Evolutionary conservation across 2,113 vertebrate genomes (phyloP).

Genomic region (Sarotherodon lohbergeri): DNA sequence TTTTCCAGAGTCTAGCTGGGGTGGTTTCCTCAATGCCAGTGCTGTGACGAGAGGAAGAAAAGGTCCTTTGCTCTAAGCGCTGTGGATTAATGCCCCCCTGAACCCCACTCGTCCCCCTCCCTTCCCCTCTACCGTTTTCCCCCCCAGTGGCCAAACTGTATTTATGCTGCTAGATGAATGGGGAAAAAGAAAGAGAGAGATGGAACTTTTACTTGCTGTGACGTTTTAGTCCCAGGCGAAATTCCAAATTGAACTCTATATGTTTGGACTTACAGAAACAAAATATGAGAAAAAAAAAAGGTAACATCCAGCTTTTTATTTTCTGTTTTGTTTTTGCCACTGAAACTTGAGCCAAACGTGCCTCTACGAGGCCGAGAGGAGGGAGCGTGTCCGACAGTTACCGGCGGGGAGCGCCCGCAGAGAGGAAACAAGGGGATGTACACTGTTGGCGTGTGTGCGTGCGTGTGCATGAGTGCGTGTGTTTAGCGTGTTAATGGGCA

Average conservation of each 20-base stretch:
- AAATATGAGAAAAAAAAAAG: conserved; percentile 47
- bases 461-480: conserved; percentile 48
- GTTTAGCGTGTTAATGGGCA: conserved; percentile 72
- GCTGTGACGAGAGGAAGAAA: conserved; percentile 65
- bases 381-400: conserved; percentile 84
- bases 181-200: conserved; percentile 60
- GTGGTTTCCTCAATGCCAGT: conserved; percentile 82
- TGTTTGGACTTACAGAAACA: conserved; percentile 80
- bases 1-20: conserved; percentile 78
- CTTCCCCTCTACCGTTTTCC: conserved; percentile 76
- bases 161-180: conserved; percentile 97
- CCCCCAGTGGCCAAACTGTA: conserved; percentile 99
- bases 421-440: conserved; percentile 83
- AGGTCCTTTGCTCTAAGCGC: conserved; percentile 36
- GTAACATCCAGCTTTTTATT: conserved; percentile 48
- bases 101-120: conserved; percentile 70
- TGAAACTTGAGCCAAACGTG: conserved; percentile 99
- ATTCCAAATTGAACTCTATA: conserved; percentile 92
- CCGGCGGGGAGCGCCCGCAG: conserved; percentile 86
- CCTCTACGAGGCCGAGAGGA: conserved; percentile 98
- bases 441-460: conserved; percentile 67
- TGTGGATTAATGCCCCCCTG: conserved; percentile 78
- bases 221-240: conserved; percentile 99
- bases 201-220: conserved; percentile 90
- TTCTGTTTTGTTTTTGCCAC: conserved; percentile 84